Conservation (phyloP, 2,113 vertebrate genomes). For the Cathartes aura region DNA sequence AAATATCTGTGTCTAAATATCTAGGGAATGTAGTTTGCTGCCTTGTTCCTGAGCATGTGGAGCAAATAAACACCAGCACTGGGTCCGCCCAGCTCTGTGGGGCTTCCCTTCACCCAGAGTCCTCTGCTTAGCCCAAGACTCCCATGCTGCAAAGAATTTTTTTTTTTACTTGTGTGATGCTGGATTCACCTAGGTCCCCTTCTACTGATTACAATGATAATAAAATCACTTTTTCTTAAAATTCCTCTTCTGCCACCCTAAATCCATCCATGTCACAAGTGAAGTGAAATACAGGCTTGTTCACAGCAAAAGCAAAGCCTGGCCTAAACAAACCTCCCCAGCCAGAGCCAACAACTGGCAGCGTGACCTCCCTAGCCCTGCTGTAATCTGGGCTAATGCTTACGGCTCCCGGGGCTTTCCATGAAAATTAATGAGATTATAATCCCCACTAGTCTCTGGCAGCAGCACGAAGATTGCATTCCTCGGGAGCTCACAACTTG, state of each 20-base stretch:
- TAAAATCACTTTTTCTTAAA: not conserved
- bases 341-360: not conserved
- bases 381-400: not conserved
- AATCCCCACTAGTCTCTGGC: conserved; percentile 15
- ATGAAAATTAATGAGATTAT: conserved; percentile 48
- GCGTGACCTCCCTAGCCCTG: not conserved
- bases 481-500: not conserved
- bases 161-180: not conserved
- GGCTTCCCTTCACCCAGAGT: not conserved
- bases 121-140: not conserved
- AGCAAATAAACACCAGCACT: not conserved
- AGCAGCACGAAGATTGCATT: not conserved
- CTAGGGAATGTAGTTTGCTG: not conserved
- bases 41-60: not conserved
- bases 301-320: not conserved
- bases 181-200: not conserved
- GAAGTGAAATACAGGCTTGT: not conserved
- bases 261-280: not conserved
- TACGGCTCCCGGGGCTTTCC: not conserved
- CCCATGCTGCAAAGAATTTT: not conserved
- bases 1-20: not conserved
- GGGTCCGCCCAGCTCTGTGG: not conserved
- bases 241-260: not conserved
- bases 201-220: not conserved
- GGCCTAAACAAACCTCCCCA: not conserved